Conservation (phyloP, 2,888 invertebrate genomes). For the Augiades crinisus region DNA sequence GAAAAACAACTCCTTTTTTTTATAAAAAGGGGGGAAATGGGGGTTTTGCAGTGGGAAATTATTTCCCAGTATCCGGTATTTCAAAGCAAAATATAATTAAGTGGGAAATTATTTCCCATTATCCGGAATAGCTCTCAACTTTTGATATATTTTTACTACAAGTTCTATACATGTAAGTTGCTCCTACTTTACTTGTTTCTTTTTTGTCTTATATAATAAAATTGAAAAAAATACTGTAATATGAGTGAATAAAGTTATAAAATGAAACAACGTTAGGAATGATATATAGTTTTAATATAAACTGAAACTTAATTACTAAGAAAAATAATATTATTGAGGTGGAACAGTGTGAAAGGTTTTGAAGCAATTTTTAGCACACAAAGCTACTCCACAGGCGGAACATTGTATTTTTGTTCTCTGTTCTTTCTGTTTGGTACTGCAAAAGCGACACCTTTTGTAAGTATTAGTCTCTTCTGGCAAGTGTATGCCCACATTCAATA, state of each 20-base stretch:
- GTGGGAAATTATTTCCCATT: constrained; percentile 35
- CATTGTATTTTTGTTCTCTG: constrained; percentile 32
- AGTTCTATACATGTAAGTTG: constrained; percentile 33
- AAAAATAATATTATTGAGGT: constrained; percentile 32
- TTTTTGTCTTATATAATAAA: constrained; percentile 32
- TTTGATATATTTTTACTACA: constrained; percentile 34
- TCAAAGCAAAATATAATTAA: constrained; percentile 29
- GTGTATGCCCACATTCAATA: constrained; percentile 42
- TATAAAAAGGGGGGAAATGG: constrained; percentile 32
- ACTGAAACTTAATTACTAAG: constrained; percentile 18
- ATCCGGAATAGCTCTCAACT: constrained; percentile 29
- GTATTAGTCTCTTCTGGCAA: constrained; percentile 38
- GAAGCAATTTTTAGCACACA: constrained; percentile 25
- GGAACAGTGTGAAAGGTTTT: constrained; percentile 32
- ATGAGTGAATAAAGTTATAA: constrained; percentile 30
- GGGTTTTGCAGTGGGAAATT: constrained; percentile 34
- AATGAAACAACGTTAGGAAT: constrained; percentile 34
- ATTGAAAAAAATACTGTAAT: constrained; percentile 23
- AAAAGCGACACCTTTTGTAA: constrained; percentile 42
- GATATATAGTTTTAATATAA: constrained; percentile 31
- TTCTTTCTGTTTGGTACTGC: constrained; percentile 36
- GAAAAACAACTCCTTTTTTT: constrained; percentile 32
- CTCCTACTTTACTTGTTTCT: constrained; percentile 35
- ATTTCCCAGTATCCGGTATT: constrained; percentile 32
- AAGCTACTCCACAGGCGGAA: constrained; percentile 25